phyloP scores from a whole-genome alignment of 2,797 vertebrate genomes.

The Scyliorhinus canicula region DNA sequence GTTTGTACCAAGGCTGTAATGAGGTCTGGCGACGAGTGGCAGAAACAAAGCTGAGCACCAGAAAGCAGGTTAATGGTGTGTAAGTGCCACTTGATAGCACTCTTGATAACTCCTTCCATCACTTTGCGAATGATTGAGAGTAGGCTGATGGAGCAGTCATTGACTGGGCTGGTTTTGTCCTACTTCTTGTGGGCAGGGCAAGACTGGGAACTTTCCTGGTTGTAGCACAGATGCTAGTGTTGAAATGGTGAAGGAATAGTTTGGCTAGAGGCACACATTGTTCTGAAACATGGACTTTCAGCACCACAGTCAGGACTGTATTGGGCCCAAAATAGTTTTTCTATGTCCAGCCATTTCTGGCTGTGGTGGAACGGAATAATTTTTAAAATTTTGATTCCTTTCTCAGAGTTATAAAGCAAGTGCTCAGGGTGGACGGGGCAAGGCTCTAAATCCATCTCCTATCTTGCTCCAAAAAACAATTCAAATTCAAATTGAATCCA shows the following conservation, averaged over 20 bases:
- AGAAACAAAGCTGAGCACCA: not conserved
- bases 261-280: not conserved
- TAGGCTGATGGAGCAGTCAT: not conserved
- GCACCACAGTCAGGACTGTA: not conserved
- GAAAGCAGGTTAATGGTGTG: not conserved
- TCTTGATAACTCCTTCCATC: not conserved
- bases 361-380: not conserved
- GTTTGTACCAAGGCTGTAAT: not conserved
- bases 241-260: not conserved
- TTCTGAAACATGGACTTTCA: not conserved
- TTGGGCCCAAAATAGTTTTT: not conserved
- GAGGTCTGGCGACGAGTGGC: not conserved
- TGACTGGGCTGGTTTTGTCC: too few species aligned
- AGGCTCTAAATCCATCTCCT: too few species aligned
- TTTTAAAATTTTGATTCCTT: too few species aligned
- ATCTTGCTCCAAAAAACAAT: too few species aligned
- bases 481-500: not conserved
- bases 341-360: not conserved
- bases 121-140: constrained; percentile 6
- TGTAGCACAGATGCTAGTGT: not conserved
- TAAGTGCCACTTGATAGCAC: not conserved
- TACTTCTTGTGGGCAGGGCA: not conserved
- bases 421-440: too few species aligned
- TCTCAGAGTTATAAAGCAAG: too few species aligned
- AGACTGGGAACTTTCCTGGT: not conserved